A percentile compares a stretch with the other conserved stretches of the same genome.
These are phyloP conservation scores for Tinea pellionella DNA, from an alignment of 2,888 invertebrate species.

Conservation along the genomic window DNA sequence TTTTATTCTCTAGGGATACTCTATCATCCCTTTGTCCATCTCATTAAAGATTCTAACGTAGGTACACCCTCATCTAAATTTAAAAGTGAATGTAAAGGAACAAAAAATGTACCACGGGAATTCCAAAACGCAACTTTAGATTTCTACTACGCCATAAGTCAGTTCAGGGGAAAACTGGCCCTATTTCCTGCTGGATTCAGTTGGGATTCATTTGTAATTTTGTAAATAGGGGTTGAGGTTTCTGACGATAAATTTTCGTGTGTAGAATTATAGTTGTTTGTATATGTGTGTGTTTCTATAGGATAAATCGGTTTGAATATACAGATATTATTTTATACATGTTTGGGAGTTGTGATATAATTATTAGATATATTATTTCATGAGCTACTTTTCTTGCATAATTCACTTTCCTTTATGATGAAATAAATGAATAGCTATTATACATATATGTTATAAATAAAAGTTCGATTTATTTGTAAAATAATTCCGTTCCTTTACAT, in stretches of 20 bases:
- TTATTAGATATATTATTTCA: too few relatives aligned
- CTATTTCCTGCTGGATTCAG: not conserved
- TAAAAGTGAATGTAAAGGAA: not conserved
- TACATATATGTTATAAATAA: too few relatives aligned
- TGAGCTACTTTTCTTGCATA: too few relatives aligned
- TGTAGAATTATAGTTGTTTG: not conserved
- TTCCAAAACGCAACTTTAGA: conserved; percentile 30
- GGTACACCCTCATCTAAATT: not conserved
- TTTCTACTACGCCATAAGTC: not conserved
- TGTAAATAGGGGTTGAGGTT: not conserved
- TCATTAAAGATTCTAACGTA: not conserved
- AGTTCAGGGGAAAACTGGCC: not conserved
- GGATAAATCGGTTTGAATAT: not conserved
- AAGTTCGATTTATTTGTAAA: too few relatives aligned
- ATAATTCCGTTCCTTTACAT: too few relatives aligned
- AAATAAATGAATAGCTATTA: too few relatives aligned
- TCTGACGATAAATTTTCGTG: not conserved
- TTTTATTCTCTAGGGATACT: not conserved
- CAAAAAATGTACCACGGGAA: conserved; percentile 31
- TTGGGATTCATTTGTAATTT: not conserved
- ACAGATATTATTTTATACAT: not conserved
- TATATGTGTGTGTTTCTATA: not conserved
- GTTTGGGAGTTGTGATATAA: too few relatives aligned
- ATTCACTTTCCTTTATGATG: too few relatives aligned
- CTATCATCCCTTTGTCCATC: not conserved